phyloP scores from a whole-genome alignment of 1,140 invertebrate genomes.

The Drosophila prosaltans region DNA sequence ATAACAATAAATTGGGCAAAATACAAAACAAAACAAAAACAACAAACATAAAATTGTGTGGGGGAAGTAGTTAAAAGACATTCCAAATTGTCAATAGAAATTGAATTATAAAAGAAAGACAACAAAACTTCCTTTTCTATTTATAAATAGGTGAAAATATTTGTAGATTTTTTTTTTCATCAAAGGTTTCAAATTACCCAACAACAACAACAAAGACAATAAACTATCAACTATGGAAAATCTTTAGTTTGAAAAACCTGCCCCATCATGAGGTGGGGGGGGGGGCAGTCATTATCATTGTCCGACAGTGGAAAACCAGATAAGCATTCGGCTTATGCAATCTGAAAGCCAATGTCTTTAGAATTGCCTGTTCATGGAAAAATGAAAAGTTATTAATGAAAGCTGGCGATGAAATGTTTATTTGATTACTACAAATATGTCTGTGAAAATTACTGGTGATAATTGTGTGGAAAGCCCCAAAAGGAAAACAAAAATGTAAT shows the following conservation, averaged over 20 bases:
- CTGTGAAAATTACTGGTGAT: conserved; percentile 47
- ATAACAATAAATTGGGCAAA: conserved; percentile 28
- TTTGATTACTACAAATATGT: conserved; percentile 21
- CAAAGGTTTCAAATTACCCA: conserved; percentile 31
- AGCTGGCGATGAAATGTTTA: conserved; percentile 58
- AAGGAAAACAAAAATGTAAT: conserved; percentile 52
- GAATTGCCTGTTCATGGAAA: conserved; percentile 54
- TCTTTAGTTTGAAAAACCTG: conserved; percentile 38
- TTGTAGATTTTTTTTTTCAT: conserved; percentile 49
- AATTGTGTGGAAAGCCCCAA: conserved; percentile 64
- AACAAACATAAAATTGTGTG: conserved; percentile 29
- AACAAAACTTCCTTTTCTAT: not conserved
- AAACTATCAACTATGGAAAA: no score
- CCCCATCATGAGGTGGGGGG: conserved; percentile 28
- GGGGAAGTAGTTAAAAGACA: conserved; percentile 44
- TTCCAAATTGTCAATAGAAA: conserved; percentile 37
- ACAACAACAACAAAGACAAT: not conserved
- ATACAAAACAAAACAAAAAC: not conserved
- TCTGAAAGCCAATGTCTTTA: conserved; percentile 29
- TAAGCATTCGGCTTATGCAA: conserved; percentile 64
- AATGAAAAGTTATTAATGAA: conserved; percentile 70
- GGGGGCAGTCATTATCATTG: conserved; percentile 51
- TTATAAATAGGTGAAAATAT: conserved; percentile 66
- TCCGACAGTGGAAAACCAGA: conserved; percentile 41
- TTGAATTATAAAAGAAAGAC: conserved; percentile 23